Conservation (phyloP, 23 tunicate genomes). For the Halocynthia roretzi region DNA sequence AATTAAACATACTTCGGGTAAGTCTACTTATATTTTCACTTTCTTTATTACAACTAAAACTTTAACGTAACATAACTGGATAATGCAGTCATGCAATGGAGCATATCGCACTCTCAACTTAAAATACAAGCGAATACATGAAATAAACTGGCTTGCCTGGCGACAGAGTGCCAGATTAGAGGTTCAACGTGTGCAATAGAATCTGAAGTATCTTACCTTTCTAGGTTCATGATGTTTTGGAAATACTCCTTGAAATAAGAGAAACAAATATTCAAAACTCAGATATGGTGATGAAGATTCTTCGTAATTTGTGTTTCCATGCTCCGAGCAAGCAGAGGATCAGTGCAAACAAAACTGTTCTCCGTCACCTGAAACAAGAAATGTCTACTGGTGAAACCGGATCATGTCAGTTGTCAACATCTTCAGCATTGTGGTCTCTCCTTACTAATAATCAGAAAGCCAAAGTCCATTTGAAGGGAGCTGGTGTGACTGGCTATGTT, state of each 20-base stretch:
- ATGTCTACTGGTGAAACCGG: background rate
- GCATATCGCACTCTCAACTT: too few species aligned
- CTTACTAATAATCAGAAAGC: constrained; percentile 81
- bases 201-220: too few species aligned
- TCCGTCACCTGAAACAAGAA: background rate
- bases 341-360: constrained; percentile 39
- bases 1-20: constrained; percentile 77
- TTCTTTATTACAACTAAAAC: background rate
- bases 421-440: constrained; percentile 52
- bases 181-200: too few species aligned
- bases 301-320: constrained; percentile 74
- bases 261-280: constrained; percentile 3
- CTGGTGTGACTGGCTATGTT: constrained; percentile 39
- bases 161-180: background rate
- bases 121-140: too few species aligned
- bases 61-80: too few species aligned
- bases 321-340: constrained; percentile 74
- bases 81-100: too few species aligned
- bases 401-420: constrained; percentile 10
- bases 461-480: constrained; percentile 71
- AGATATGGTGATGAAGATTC: constrained; percentile 35
- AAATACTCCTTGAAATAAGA: constrained; percentile 40
- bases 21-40: background rate
- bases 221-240: constrained; percentile 53
- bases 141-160: background rate